Conservation (phyloP, 2,797 vertebrate genomes). For the Antennarius maculatus region DNA sequence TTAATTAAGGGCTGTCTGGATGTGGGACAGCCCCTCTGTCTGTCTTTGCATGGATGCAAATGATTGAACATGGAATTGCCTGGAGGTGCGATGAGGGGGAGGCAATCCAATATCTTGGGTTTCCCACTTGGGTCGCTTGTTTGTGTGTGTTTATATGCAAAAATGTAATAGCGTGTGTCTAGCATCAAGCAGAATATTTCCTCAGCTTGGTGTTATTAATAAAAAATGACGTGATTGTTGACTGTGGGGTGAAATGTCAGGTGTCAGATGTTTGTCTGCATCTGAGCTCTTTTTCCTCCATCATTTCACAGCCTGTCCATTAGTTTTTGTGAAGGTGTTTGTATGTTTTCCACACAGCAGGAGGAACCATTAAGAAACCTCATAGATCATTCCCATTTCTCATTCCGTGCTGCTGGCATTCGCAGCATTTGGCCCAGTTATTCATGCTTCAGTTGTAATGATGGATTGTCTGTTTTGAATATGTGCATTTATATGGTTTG, state of each 20-base stretch:
- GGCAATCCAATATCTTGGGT: conserved; percentile 40
- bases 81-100: conserved; percentile 22
- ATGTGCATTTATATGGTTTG: conserved; percentile 43
- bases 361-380: conserved; percentile 35
- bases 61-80: conserved; percentile 51
- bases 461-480: conserved; percentile 32
- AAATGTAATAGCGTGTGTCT: conserved; percentile 19
- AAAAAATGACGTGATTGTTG: conserved; percentile 61
- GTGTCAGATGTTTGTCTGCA: conserved; percentile 63
- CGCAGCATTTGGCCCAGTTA: conserved; percentile 51
- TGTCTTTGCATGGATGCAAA: conserved; percentile 45
- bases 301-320: conserved; percentile 16
- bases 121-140: conserved; percentile 18
- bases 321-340: conserved; percentile 40
- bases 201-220: conserved; percentile 46
- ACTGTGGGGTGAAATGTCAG: conserved; percentile 65
- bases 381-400: conserved; percentile 56
- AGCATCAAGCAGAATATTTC: conserved; percentile 43
- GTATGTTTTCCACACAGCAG: conserved; percentile 11
- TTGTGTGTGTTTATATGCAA: conserved; percentile 16
- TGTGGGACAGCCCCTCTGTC: conserved; percentile 51
- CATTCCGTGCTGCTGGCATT: conserved; percentile 51
- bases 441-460: conserved; percentile 49
- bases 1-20: conserved; percentile 78
- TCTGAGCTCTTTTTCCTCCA: conserved; percentile 22